Evolutionary conservation across 2,888 invertebrate genomes (phyloP).

Genomic region (Eristalis pertinax): DNA sequence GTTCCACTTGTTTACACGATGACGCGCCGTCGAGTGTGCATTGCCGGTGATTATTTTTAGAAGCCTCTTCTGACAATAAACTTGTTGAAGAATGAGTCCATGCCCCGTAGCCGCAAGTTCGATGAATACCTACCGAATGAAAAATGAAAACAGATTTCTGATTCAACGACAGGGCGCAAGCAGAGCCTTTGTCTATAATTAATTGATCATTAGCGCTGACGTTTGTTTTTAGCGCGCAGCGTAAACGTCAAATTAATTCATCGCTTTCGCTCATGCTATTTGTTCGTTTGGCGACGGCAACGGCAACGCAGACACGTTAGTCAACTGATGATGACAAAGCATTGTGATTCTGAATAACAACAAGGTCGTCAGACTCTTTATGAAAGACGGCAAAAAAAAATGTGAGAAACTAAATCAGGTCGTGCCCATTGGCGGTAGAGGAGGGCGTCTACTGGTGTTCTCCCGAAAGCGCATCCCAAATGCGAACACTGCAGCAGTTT

Average conservation of each 20-base stretch:
- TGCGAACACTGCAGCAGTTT: constrained; percentile 22
- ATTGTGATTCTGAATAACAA: constrained; percentile 39
- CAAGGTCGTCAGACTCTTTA: constrained; percentile 51
- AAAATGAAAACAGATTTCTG: neutral
- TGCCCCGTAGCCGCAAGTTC: constrained; percentile 2
- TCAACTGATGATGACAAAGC: constrained; percentile 41
- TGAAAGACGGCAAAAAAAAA: constrained; percentile 2
- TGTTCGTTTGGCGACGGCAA: neutral
- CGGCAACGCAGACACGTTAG: constrained; percentile 13
- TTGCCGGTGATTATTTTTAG: constrained; percentile 52
- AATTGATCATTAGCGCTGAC: constrained; percentile 51
- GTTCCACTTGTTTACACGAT: constrained; percentile 46
- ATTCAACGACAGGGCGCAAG: neutral
- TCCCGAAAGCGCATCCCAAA: constrained; percentile 17
- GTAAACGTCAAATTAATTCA: constrained; percentile 18
- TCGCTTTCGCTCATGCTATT: neutral
- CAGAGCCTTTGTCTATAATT: constrained; percentile 14
- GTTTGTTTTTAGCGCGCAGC: constrained; percentile 26
- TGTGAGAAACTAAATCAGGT: neutral
- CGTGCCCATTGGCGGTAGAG: neutral
- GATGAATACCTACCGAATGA: neutral
- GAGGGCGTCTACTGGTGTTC: neutral
- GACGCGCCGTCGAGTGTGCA: constrained; percentile 29
- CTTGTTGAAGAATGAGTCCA: constrained; percentile 25
- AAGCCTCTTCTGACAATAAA: constrained; percentile 25